Base-by-base conservation (phyloP, 1,140 invertebrate species). In the Rhopalosiphum padi region DNA sequence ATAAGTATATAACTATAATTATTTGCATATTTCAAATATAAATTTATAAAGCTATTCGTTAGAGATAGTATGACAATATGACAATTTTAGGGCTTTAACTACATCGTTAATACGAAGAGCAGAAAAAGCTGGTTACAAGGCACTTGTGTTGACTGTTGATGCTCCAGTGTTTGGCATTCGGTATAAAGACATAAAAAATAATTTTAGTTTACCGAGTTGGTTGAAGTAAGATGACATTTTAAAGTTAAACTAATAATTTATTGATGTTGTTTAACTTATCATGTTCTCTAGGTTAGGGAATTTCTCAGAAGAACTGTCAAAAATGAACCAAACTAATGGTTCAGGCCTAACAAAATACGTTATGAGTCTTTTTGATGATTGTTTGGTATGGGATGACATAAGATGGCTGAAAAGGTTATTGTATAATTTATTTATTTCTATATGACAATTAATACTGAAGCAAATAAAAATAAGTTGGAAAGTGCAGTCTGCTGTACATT, bases 91-190 rank as follows among this genome's bases (percentile, higher is more conserved):
- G 87, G 95, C 97, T 35, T 95, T 98, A 1, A 98, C 98, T 0
- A 95, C 96, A 94, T 95, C 96, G 94, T 95, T 99, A 89, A 96
- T 99, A 7, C 94, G 95, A 94, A 96, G 98, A 94, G 98, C 98
- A 2, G 98, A 99, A 95, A 96, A 96, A 93, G 96, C 97, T n/a
- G 98, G 98, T 41, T 99, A 97, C 94, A 97, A 97, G 95, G 98
- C 98, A 4, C 95, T 99, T 1, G 98, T 98, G 1, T 95, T 99
- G 1, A 99, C 99, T 1, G 97, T 99, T 0, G 99, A 99, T 95
- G 97, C 98, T 6, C 98, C 98, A 0, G 94, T 97, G 5, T 98
- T 99, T 95, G 99, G 98, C 1, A 95, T 97, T 41, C 95, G 98
- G 89, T 96, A 97, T 82, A 97, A 97, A 1, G 98, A 99, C 95